Evolutionary conservation across 2,113 vertebrate species (phyloP), one percentile per base, ranked within the genome.

Genomic region (Acrocephalus kingi): DNA sequence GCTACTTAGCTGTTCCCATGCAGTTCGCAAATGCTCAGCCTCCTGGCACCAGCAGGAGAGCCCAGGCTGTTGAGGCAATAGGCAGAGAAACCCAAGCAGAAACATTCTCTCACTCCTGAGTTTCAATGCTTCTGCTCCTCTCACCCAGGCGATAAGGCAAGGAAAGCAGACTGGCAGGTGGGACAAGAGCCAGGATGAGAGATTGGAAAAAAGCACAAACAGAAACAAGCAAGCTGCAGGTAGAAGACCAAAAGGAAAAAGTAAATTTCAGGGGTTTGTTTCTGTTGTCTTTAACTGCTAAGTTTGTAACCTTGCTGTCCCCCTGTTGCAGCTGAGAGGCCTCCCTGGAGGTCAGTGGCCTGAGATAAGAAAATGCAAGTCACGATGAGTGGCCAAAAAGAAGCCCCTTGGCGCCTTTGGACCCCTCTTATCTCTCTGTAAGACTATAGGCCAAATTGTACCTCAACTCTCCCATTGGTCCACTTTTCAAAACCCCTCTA

Each of bases 91-190:
- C 0, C 0, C 39, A 37, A 64, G 49, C 59, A 85, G 43, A 59
- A 87, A 55, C 0, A 0, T 3, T 13, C 9, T 11, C 61, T 51
- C 3, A 0, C 13, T 74, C 17, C 58, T 17, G 24, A 24, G 13
- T 85, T 67, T 81, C 61, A 77, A 1, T 3, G 67, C 45, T 92
- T 82, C 49, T 61, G 48, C 33, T 72, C 33, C 54, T 55, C 27
- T 84, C 39, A 33, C 6, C 10, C 39, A 84, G 66, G 15, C 7
- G 1, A 18, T 7, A 25, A 0, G 6, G 48, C 8, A 3, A 66
- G 72, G 45, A 63, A 46, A 75, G 43, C 56, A 85, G 46, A 17
- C 28, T 35, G 33, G 54, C 16, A 90, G 54, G 17, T 33, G 31
- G 58, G 61, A 78, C 25, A 33, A 48, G 49, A 63, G 31, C 56